phyloP scores from a whole-genome alignment of 2,113 vertebrate genomes.

The Regulus satrapa region DNA sequence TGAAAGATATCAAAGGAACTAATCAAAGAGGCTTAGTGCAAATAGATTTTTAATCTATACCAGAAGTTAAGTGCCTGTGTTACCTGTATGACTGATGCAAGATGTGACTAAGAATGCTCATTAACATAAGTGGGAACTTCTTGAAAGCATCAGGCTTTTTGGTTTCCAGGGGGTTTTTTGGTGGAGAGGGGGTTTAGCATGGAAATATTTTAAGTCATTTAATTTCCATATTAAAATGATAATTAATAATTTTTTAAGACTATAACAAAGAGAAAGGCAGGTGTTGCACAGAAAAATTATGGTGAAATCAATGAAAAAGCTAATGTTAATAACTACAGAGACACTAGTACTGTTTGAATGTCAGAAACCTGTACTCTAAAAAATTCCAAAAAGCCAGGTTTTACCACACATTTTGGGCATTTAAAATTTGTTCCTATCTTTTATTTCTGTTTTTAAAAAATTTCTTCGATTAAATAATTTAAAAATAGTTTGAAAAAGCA shows the following conservation, averaged over 20 bases:
- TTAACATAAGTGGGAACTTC: neutral
- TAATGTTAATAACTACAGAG: neutral
- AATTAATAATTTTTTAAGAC: neutral
- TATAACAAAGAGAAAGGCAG: neutral
- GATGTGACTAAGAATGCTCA: neutral
- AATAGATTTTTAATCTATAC: neutral
- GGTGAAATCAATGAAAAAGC: neutral
- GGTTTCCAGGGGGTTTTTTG: neutral
- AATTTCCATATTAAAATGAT: neutral
- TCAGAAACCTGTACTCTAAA: neutral
- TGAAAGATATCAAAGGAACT: neutral
- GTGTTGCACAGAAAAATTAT: neutral
- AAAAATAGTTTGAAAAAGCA: neutral
- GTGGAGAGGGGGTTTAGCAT: accelerated
- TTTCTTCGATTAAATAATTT: neutral
- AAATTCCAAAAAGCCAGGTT: neutral
- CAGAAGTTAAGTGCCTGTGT: neutral
- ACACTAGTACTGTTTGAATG: neutral
- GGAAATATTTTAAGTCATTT: neutral
- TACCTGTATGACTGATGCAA: neutral
- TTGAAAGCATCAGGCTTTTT: neutral
- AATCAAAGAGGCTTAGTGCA: neutral
- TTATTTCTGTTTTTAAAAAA: neutral
- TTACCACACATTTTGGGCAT: neutral
- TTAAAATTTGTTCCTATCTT: neutral